Percentiles rank a stretch among this genome's conserved stretches.
phyloP scores from a whole-genome alignment of 64 coral and sea anemone species.

The Montipora sp. region DNA sequence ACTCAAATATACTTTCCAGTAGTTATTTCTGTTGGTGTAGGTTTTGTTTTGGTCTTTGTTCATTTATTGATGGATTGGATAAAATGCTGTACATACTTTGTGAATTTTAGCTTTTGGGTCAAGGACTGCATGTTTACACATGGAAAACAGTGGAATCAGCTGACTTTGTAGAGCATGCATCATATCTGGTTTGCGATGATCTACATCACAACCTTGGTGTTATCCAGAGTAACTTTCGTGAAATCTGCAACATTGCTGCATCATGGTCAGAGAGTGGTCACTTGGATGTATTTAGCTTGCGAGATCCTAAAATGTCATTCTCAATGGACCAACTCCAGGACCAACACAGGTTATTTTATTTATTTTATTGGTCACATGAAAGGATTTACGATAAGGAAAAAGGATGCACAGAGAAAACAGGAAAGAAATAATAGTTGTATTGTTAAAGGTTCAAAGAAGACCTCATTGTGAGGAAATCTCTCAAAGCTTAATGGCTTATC shows the following conservation, averaged over 20 bases:
- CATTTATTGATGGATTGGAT: neutral
- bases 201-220: conserved; percentile 90
- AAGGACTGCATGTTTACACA: conserved; percentile 84
- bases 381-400: too few species aligned
- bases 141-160: conserved; percentile 96
- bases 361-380: too few species aligned
- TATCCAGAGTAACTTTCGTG: conserved; percentile 91
- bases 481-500: too few species aligned
- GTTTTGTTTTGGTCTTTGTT: neutral
- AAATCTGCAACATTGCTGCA: conserved; percentile 79
- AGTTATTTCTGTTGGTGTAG: neutral
- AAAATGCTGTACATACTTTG: neutral
- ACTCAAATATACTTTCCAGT: too few species aligned
- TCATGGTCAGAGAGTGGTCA: conserved; percentile 83
- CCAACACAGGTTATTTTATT: conserved; percentile 53
- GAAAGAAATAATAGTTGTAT: too few species aligned
- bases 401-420: too few species aligned
- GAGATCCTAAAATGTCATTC: conserved; percentile 58
- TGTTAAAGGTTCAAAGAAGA: too few species aligned
- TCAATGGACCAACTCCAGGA: conserved; percentile 84
- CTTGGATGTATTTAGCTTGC: conserved; percentile 86
- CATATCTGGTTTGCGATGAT: conserved; percentile 95
- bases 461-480: too few species aligned
- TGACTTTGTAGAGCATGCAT: conserved; percentile 96
- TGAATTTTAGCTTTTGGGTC: conserved; percentile 23